Evolutionary conservation across 2,888 invertebrate species (phyloP), one percentile per base, ranked within the genome.

Genomic region (Oxystoma pomonae): DNA sequence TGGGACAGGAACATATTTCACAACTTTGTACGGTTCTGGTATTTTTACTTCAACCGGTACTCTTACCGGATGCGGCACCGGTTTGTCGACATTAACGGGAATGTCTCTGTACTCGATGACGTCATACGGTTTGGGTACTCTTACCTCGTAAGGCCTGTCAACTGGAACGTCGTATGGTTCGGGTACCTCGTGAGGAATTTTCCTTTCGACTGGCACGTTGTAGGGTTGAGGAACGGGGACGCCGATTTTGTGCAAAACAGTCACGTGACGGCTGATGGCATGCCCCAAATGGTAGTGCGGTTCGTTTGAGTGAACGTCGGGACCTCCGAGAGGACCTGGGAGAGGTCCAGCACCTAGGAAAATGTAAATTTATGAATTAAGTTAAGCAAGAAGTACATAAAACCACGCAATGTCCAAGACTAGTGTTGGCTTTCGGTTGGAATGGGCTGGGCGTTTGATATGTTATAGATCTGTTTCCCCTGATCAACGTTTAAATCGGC

Each of bases 141-240:
- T 80, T 5, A 78, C 75, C 53, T 67, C 69, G 7, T 83, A 83
- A 0, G 83, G 83, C 1, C 81, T 72, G 17, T 74, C 71, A 7
- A 78, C 76, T 19, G 77, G 76, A 3, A 76, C 75, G 60, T 75
- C 73, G 0, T 77, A 76, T 2, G 80, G 77, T 65, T 78, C 78
- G 16, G 81, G 80, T 62, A 77, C 76, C 52, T 73, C 68, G 21
- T 76, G 76, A 55, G 78, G 75, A 16, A 77, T 68, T 12, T 68
- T 73, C 59, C 72, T 71, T 58, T 75, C 74, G 5, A 73, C 72
- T 55, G 78, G 77, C 16, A 83, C 81, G 1, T 83, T 80, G 57
- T 81, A 81, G 19, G 84, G 83, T 51, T 82, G 82, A 0, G 83
- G 80, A n/a, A 83, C 81, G 3, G 83, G 82, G 1, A 84, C 81